A percentile compares a stretch with the other conserved stretches of the same genome.
Conservation (phyloP, 1,140 invertebrate species). For the Hirudo medicinalis region DNA sequence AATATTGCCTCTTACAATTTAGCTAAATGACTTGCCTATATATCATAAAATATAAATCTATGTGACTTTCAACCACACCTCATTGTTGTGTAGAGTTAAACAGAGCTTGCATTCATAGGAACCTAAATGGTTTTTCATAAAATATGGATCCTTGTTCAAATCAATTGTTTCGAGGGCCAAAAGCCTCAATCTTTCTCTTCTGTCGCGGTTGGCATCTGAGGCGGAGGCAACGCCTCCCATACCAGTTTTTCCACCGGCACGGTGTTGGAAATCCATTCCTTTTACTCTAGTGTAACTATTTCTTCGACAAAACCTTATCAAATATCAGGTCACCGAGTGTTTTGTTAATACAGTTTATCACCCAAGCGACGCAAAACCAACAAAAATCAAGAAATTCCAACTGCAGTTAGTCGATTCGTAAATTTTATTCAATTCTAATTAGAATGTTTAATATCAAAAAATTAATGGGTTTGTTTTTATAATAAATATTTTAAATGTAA, state of each 20-base stretch:
- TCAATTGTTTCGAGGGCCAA: slow-evolving; percentile 96
- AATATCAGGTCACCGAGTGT: not conserved
- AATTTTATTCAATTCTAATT: no score
- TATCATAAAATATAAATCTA: not conserved
- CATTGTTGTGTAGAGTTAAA: slow-evolving; percentile 96
- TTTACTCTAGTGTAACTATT: not conserved
- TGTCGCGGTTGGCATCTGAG: slow-evolving; percentile 91
- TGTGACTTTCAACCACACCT: slow-evolving; percentile 85
- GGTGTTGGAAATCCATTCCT: slow-evolving; percentile 39
- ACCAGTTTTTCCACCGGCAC: slow-evolving; percentile 91
- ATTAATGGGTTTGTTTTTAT: no score
- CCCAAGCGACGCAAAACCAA: no score
- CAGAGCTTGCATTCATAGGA: slow-evolving; percentile 99
- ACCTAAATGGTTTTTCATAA: slow-evolving; percentile 44
- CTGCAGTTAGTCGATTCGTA: no score
- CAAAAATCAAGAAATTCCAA: no score
- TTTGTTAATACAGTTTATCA: no score
- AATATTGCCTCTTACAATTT: not conserved
- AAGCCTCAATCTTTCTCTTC: slow-evolving; percentile 84
- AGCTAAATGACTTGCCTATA: not conserved
- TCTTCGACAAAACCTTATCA: not conserved
- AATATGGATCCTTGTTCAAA: slow-evolving; percentile 67
- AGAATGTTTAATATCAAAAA: no score
- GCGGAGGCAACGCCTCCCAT: slow-evolving; percentile 95
- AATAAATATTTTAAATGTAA: no score